Evolutionary conservation across 2,113 vertebrate genomes (phyloP), one percentile per base, ranked within the genome.

Genomic region (Pagrus major): DNA sequence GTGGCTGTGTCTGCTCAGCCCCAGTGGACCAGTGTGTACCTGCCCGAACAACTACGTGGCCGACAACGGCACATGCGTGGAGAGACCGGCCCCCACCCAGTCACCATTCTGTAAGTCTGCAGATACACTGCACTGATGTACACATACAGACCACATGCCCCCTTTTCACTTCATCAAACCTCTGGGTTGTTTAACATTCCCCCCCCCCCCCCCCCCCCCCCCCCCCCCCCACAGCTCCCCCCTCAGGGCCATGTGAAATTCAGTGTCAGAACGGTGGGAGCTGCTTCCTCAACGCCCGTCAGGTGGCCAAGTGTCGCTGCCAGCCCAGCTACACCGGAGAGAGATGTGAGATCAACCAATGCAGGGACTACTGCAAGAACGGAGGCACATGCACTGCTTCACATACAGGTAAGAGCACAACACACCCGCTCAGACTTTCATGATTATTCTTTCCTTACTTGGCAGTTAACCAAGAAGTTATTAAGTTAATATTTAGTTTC

Each of bases 1-100:
- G 86, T 99, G 97, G 97, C 95, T 99, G 54, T 99, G 98, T 88
- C 94, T 99, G 71, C 96, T 99, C 47, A 99, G 97, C 87, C 98
- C 98, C 88, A 99, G 97, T 0, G 98, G 98, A 47, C 97, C 98
- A 0, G 97, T 98, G 84, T 99, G 98, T 72, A 98, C 96, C 80
- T 99, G 98, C 86, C 98, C 98, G 68, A 98, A 99, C 0, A 96
- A 97, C 75, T 96, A 95, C 11, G 90, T 95, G 31, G 94, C 97
- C 59, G 96, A 98, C 92, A 99, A 99, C 0, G 97, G 97, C 79
- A 99, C 97, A 6, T 99, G 98, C 31, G 94, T 96, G 70, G 93
- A 96, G 42, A 86, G 96, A 0, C 93, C 95, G n/a, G 93, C 82
- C 0, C 96, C 97, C 5, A 97, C 97, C 0, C 88, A 93, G 1